phyloP scores from a whole-genome alignment of 2,797 vertebrate genomes.

The Amblyraja radiata region DNA sequence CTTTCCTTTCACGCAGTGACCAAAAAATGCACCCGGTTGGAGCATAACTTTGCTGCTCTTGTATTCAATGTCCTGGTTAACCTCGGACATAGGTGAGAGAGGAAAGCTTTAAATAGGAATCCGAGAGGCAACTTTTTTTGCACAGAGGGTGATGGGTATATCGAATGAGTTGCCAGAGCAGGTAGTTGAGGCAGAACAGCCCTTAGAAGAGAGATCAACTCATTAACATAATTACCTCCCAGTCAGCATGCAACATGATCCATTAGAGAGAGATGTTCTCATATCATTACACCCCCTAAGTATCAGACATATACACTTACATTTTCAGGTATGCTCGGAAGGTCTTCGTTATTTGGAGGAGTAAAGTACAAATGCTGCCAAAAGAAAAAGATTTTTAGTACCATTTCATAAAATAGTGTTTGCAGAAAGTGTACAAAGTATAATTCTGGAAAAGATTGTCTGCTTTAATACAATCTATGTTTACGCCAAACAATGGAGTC shows the following conservation, averaged over 20 bases:
- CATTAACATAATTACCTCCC: neutral
- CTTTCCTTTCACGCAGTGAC: too few species aligned
- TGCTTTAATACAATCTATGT: neutral
- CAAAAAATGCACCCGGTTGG: too few species aligned
- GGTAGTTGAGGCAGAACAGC: too few species aligned
- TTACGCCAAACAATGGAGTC: neutral
- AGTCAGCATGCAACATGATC: neutral
- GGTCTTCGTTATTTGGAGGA: conserved; percentile 82
- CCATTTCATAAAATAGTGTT: neutral
- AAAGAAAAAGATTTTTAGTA: conserved; percentile 40
- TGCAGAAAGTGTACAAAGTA: neutral
- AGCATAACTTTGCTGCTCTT: too few species aligned
- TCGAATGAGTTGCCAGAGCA: too few species aligned
- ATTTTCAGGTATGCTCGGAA: conserved; percentile 95
- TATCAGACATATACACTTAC: conserved; percentile 62
- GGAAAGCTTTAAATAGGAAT: too few species aligned
- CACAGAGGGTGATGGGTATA: too few species aligned
- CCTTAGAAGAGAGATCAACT: neutral
- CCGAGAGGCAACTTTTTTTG: too few species aligned
- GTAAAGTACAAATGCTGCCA: conserved; percentile 88
- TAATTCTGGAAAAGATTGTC: neutral
- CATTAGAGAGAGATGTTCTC: neutral
- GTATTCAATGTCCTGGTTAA: too few species aligned
- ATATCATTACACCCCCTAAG: neutral
- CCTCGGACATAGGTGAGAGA: too few species aligned